Evolutionary conservation across 2,888 invertebrate species (phyloP).

Genomic region (Scaeva pyrastri): DNA sequence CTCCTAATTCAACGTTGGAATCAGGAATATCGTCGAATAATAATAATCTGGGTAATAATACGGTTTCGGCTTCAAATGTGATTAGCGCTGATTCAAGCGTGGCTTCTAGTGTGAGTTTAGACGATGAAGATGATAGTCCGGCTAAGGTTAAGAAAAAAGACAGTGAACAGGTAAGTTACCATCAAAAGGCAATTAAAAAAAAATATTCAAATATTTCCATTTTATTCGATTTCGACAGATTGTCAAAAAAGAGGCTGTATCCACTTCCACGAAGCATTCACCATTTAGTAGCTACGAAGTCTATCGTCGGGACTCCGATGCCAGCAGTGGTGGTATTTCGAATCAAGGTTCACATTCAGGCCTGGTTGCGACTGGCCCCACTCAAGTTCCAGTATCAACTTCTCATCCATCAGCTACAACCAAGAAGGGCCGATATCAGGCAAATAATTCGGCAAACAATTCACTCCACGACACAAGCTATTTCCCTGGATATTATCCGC

Average conservation of each 20-base stretch:
- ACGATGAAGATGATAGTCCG: constrained; percentile 83
- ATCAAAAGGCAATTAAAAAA: neutral
- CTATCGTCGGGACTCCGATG: constrained; percentile 79
- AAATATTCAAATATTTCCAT: neutral
- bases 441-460: constrained; percentile 59
- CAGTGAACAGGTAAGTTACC: constrained; percentile 79
- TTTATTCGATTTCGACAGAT: constrained; percentile 78
- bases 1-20: constrained; percentile 84
- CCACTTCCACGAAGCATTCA: constrained; percentile 83
- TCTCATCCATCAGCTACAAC: constrained; percentile 53
- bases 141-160: constrained; percentile 84
- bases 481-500: constrained; percentile 81
- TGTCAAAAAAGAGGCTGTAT: constrained; percentile 83
- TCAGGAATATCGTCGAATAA: constrained; percentile 85
- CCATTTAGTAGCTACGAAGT: constrained; percentile 82
- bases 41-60: constrained; percentile 91
- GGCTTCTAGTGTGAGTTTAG: constrained; percentile 84
- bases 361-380: constrained; percentile 39
- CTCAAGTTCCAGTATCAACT: constrained; percentile 61
- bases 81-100: constrained; percentile 85
- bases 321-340: constrained; percentile 75
- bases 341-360: constrained; percentile 77
- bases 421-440: constrained; percentile 56
- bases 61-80: constrained; percentile 85
- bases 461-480: constrained; percentile 79